These are phyloP conservation scores for Furnarius figulus DNA, from an alignment of 2,113 vertebrate genomes.

Conservation along the genomic window DNA sequence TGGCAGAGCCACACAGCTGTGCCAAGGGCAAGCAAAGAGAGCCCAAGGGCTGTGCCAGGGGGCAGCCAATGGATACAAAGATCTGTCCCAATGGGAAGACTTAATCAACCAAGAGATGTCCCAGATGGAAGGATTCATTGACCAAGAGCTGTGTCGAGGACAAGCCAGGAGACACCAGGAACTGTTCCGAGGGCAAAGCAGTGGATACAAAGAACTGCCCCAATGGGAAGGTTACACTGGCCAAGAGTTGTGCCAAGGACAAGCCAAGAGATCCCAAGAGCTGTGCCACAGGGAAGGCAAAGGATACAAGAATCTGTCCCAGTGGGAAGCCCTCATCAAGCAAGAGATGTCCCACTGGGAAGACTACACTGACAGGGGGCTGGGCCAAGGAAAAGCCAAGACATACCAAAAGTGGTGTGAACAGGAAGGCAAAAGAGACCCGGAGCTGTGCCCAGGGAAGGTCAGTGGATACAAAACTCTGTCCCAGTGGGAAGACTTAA, in stretches of 20 bases:
- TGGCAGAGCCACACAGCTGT: accelerated
- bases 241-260: background rate
- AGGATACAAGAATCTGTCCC: background rate
- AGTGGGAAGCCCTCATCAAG: background rate
- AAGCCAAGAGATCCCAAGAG: background rate
- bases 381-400: background rate
- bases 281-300: background rate
- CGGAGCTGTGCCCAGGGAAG: background rate
- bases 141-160: no score
- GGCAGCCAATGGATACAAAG: accelerated
- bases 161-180: background rate
- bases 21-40: background rate
- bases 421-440: accelerated
- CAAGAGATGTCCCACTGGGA: background rate
- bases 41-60: background rate
- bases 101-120: background rate
- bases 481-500: background rate
- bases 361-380: background rate
- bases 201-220: accelerated
- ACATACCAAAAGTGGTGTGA: background rate
- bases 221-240: accelerated
- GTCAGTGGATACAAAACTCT: accelerated
- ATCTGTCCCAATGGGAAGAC: background rate
- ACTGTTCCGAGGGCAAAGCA: background rate
- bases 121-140: background rate